Percentiles rank a stretch among this genome's conserved stretches.
phyloP scores from a whole-genome alignment of 2,797 vertebrate species.

The Microhierax caerulescens region DNA sequence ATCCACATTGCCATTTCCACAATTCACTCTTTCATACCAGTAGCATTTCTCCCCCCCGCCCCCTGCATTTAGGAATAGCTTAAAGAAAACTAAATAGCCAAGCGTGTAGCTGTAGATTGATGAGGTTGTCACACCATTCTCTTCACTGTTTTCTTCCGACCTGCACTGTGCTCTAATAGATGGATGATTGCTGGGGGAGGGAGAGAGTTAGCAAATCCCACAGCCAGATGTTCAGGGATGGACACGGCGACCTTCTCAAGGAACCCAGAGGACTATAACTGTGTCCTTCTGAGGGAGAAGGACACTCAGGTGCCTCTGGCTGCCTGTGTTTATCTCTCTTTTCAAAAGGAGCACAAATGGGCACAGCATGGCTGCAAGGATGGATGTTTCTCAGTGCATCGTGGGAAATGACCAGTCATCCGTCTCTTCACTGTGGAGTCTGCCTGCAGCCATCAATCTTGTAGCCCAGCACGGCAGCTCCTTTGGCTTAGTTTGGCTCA shows the following conservation, averaged over 20 bases:
- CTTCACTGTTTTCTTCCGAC: slow-evolving; percentile 58
- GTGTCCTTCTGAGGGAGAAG: slow-evolving; percentile 67
- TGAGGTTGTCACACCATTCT: slow-evolving; percentile 75
- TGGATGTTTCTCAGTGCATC: slow-evolving; percentile 77
- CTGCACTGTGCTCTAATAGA: slow-evolving; percentile 55
- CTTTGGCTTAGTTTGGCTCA: slow-evolving; percentile 59
- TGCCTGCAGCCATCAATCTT: slow-evolving; percentile 81
- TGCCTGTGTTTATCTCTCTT: slow-evolving; percentile 72
- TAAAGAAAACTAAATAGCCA: slow-evolving; percentile 68
- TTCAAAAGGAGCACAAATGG: slow-evolving; percentile 63
- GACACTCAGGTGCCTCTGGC: slow-evolving; percentile 58
- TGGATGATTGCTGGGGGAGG: slow-evolving; percentile 64
- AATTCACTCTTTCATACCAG: slow-evolving; percentile 39
- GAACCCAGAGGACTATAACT: slow-evolving; percentile 51
- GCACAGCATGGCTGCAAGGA: slow-evolving; percentile 73
- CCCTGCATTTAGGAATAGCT: slow-evolving; percentile 14
- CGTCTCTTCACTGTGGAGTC: slow-evolving; percentile 76
- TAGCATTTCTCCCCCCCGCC: neutral
- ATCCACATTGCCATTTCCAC: slow-evolving; percentile 43
- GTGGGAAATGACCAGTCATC: slow-evolving; percentile 80
- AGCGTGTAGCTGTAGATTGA: slow-evolving; percentile 73
- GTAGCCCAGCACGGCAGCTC: slow-evolving; percentile 63
- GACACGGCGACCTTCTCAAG: slow-evolving; percentile 67
- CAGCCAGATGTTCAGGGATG: slow-evolving; percentile 74
- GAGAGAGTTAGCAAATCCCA: slow-evolving; percentile 63